Evolutionary conservation across 2,113 vertebrate genomes (phyloP), one percentile per base, ranked within the genome.

Genomic region (Passer domesticus): DNA sequence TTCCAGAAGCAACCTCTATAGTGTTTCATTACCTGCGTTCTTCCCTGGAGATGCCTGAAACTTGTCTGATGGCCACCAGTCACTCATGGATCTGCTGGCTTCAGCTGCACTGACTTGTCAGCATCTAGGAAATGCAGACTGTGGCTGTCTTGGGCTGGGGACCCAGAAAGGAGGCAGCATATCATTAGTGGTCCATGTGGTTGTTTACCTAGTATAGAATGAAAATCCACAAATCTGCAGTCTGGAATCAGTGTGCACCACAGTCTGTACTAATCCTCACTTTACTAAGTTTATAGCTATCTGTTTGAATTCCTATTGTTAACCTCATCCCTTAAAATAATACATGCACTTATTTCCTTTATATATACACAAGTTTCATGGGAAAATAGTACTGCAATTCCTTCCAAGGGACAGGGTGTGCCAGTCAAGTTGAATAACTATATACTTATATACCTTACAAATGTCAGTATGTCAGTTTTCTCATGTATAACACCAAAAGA

Each of bases 181-280:
- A 33, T 27, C 16, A 89, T 92, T 96, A 92, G 87, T 2, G 11
- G 74, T 55, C 24, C 27, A 19, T n/a, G 60, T 78, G 47, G 69
- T 84, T 87, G 41, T 89, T 95, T 96, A 56, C 56, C 80, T 37
- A 89, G 69, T n/a, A 89, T 75, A 50, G 94, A 89, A 95, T 66
- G 23, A 73, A 95, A 89, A 89, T 58, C 83, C 96, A 69, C 70
- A 76, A 76, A 92, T 60, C 31, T 82, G 24, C 37, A 75, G 62
- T 47, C 72, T 86, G 37, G 76, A 94, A 86, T 69, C 19, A 72
- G 21, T 53, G 58, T 44, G 30, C 24, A 87, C 64, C 64, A 69
- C 47, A 59, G 80, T 59, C 80, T 91, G 60, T 43, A 68, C 52
- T 89, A 81, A 90, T 89, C 64, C 44, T 81, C 27, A 52, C 43